Evolutionary conservation across 1,140 invertebrate genomes (phyloP).

Genomic region (Megathymus violae): DNA sequence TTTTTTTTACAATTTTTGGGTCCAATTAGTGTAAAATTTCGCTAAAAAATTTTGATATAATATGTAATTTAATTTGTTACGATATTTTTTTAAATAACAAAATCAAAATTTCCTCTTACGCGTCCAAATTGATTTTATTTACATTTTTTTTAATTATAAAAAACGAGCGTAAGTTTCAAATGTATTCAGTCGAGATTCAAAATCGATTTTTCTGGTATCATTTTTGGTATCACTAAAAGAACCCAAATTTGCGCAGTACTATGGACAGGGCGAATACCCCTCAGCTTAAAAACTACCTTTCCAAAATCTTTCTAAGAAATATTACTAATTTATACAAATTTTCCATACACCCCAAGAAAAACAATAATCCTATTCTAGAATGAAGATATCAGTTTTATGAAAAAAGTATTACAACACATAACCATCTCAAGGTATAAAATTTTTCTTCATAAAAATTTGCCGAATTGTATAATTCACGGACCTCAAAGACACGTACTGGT

Average conservation of each 20-base stretch:
- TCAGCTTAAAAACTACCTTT: constrained; percentile 67
- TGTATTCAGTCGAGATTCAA: constrained; percentile 66
- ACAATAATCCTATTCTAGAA: constrained; percentile 64
- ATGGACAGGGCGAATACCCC: constrained; percentile 58
- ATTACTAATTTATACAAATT: constrained; percentile 77
- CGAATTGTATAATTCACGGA: constrained; percentile 36
- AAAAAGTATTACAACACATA: constrained; percentile 50
- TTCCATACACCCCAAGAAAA: constrained; percentile 76
- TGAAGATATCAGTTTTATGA: constrained; percentile 57
- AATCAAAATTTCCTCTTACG: constrained; percentile 37
- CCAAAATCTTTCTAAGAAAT: constrained; percentile 69
- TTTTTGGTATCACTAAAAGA: constrained; percentile 55
- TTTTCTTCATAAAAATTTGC: constrained; percentile 54
- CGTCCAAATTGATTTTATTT: constrained; percentile 65
- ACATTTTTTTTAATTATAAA: constrained; percentile 49
- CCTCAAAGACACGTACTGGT: constrained; percentile 4
- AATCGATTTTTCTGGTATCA: constrained; percentile 35
- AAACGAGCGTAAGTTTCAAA: constrained; percentile 39
- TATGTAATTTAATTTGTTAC: constrained; percentile 5
- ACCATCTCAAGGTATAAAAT: constrained; percentile 63
- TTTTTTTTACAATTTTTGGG: constrained; percentile 67
- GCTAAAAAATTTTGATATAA: constrained; percentile 46
- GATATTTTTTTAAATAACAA: constrained; percentile 48
- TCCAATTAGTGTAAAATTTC: constrained; percentile 67
- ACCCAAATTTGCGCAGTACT: constrained; percentile 63